Base-by-base conservation (phyloP, 2,888 invertebrate species). In the Eupsilia transversa region DNA sequence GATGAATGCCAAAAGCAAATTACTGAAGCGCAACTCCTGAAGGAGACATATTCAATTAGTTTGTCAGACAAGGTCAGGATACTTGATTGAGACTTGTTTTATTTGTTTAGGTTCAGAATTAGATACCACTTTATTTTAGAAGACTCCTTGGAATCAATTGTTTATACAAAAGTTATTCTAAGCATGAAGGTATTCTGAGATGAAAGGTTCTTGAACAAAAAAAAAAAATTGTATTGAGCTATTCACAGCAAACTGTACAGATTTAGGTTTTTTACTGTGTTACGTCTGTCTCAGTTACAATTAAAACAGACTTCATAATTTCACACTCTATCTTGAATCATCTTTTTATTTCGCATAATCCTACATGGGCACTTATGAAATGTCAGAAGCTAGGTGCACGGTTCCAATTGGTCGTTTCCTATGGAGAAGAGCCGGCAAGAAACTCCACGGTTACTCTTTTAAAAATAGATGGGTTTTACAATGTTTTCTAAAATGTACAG, bases 31-130 rank as follows among this genome's bases (percentile, higher is more conserved):
- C 77, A 76, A 54, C 67, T 82, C 82, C 79, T 77, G 67, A 60
- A 75, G 54, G 67, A 76, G 79, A 82, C 77, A 54, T 82, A 64
- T 67, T 82, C 82, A 82, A 66, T 80, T 78, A 65, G 68, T 79
- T 68, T 33, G 35, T 56, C 65, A 68, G 60, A 72, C 68, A 60
- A 83, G 72, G 79, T 64, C 67, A 43, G n/a, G 20, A 30, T 10
- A 35, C 54, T 67, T 63, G 38, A 68, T 68, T 76, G 64, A 65
- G 57, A 59, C 43, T 64, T 79, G 9, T 35, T 72, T 57, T 80
- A 60, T 80, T 80, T 77, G 54, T 54, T 77, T 54, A 41, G 64
- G 64, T 60, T 38, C 59, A 60, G 33, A 67, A 67, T 75, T 74
- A 74, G 38, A 63, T 49, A 56, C 27, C n/a, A 46, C 23, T 57